These are phyloP conservation scores for Hydractinia echinata DNA, from an alignment of 30 jellyfish, hydroid and myxozoan species.

Conservation along the genomic window DNA sequence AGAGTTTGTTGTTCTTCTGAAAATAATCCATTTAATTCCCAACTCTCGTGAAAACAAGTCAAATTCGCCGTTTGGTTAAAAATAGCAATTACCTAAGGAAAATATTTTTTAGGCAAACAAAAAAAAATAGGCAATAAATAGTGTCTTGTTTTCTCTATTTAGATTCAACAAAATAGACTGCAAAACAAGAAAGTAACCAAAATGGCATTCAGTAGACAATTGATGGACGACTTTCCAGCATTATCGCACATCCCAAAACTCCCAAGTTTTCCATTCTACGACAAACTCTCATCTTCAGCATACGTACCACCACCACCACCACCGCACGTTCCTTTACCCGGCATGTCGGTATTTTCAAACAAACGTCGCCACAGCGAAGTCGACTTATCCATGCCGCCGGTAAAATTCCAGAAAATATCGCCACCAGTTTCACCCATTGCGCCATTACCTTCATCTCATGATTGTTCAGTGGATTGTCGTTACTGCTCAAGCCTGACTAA, in stretches of 20 bases:
- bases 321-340: slow-evolving; percentile 24
- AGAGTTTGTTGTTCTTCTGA: too few relatives aligned
- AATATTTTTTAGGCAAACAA: too few relatives aligned
- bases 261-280: slow-evolving; percentile 10
- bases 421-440: slow-evolving; percentile 24
- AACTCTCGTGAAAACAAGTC: too few relatives aligned
- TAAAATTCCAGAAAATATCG: slow-evolving; percentile 18
- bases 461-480: slow-evolving; percentile 74
- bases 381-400: slow-evolving; percentile 17
- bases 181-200: not conserved
- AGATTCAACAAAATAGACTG: too few relatives aligned
- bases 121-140: too few relatives aligned
- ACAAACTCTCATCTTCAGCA: slow-evolving; percentile 1
- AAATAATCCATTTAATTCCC: too few relatives aligned
- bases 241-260: slow-evolving; percentile 1
- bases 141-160: too few relatives aligned
- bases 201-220: slow-evolving; percentile 26
- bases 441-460: slow-evolving; percentile 7
- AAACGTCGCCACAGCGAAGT: slow-evolving; percentile 14
- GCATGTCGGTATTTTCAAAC: slow-evolving; percentile 31
- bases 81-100: too few relatives aligned
- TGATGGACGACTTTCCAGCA: not conserved
- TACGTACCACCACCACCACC: slow-evolving; percentile 6
- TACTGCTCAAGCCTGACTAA: slow-evolving; percentile 71
- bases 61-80: too few relatives aligned